Evolutionary conservation across 2,797 vertebrate species (phyloP).

Genomic region (Valencia hispanica): DNA sequence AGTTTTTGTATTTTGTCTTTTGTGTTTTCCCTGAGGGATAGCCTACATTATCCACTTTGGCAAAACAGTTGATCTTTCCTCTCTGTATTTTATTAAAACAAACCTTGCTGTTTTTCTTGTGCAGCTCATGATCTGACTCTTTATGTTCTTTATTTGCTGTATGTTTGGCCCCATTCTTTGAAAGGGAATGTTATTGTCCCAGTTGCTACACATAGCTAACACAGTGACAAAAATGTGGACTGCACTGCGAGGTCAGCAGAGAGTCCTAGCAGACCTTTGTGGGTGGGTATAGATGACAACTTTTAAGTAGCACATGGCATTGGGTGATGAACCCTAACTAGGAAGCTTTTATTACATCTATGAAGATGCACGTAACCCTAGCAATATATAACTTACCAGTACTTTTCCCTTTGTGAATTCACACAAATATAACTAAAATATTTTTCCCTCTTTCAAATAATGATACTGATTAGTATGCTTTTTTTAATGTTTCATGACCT

Average conservation of each 20-base stretch:
- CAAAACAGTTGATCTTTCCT: not conserved
- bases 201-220: not conserved
- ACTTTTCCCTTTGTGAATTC: not conserved
- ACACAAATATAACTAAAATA: not conserved
- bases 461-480: not conserved
- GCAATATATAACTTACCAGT: not conserved
- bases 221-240: not conserved
- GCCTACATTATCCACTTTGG: not conserved
- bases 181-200: not conserved
- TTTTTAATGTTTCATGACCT: not conserved
- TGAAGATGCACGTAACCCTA: not conserved
- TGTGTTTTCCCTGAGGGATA: not conserved
- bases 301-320: not conserved
- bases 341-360: not conserved
- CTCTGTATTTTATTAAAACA: not conserved
- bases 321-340: not conserved
- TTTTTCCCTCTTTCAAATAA: not conserved
- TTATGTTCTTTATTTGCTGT: conserved; percentile 1
- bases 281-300: not conserved
- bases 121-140: not conserved
- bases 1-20: not conserved
- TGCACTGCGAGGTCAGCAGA: not conserved
- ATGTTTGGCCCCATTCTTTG: not conserved
- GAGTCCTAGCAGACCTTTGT: not conserved
- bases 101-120: not conserved